A percentile compares a stretch with the other conserved stretches of the same genome.
These are phyloP conservation scores for Stegostoma tigrinum DNA, from an alignment of 2,113 vertebrate species.

Conservation along the genomic window DNA sequence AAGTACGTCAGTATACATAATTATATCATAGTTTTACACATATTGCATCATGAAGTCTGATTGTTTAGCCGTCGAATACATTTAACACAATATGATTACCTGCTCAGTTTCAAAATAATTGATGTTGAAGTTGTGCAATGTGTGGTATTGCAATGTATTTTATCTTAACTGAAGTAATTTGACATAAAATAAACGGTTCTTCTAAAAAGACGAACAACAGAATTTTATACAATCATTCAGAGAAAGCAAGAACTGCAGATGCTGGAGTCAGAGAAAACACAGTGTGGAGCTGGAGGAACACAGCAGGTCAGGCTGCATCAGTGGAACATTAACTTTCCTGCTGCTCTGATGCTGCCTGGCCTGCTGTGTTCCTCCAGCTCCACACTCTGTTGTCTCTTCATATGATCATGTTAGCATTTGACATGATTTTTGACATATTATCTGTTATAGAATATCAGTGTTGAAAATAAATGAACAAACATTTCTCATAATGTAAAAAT, in stretches of 20 bases:
- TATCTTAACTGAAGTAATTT: background rate
- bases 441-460: background rate
- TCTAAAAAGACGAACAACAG: background rate
- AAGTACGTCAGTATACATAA: background rate
- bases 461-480: background rate
- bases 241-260: too few relatives aligned
- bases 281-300: too few relatives aligned
- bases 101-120: background rate
- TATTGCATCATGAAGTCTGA: conserved; percentile 2
- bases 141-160: background rate
- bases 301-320: too few relatives aligned
- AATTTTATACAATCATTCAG: background rate
- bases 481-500: background rate
- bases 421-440: background rate
- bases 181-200: background rate
- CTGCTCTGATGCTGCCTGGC: too few relatives aligned
- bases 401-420: background rate
- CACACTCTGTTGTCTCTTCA: too few relatives aligned
- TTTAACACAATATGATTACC: background rate
- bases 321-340: too few relatives aligned
- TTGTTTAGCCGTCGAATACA: background rate
- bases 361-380: too few relatives aligned
- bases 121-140: background rate
- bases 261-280: too few relatives aligned
- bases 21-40: background rate